Evolutionary conservation across 2,888 invertebrate genomes (phyloP).

Genomic region (Hydroisotoma schaefferi): DNA sequence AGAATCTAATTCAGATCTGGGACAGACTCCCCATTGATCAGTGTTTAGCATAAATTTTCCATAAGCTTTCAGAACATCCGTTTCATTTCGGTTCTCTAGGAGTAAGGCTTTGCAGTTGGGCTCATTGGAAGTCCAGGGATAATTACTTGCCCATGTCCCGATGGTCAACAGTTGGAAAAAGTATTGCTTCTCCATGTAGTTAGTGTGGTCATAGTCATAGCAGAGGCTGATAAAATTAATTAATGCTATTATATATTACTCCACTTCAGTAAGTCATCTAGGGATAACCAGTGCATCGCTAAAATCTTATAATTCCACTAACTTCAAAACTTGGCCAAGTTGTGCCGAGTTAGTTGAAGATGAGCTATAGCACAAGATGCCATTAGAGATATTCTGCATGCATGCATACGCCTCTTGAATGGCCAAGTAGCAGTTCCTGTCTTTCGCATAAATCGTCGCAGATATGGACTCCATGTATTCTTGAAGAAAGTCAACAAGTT

Average conservation of each 20-base stretch:
- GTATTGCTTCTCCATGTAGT: slow-evolving; percentile 11
- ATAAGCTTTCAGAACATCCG: slow-evolving; percentile 14
- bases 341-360: slow-evolving; percentile 13
- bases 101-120: slow-evolving; percentile 9
- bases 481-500: too few species aligned
- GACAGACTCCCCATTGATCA: slow-evolving; percentile 13
- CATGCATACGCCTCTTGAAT: slow-evolving; percentile 25
- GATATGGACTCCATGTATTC: slow-evolving; percentile 23
- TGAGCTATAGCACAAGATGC: slow-evolving; percentile 13
- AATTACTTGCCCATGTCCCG: slow-evolving; percentile 20
- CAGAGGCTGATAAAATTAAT: too few species aligned
- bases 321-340: slow-evolving; percentile 20
- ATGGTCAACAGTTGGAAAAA: slow-evolving; percentile 19
- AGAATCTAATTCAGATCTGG: neutral
- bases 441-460: slow-evolving; percentile 18
- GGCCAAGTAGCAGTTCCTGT: slow-evolving; percentile 14
- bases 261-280: too few species aligned
- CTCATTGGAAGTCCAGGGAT: slow-evolving; percentile 5
- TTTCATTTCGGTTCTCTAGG: neutral
- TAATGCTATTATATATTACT: too few species aligned
- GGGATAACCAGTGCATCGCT: too few species aligned
- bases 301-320: too few species aligned
- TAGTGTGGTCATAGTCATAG: too few species aligned
- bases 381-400: slow-evolving; percentile 27
- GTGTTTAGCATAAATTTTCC: slow-evolving; percentile 21